phyloP scores from a whole-genome alignment of 2,797 vertebrate genomes.

The Protosalanx chinensis region DNA sequence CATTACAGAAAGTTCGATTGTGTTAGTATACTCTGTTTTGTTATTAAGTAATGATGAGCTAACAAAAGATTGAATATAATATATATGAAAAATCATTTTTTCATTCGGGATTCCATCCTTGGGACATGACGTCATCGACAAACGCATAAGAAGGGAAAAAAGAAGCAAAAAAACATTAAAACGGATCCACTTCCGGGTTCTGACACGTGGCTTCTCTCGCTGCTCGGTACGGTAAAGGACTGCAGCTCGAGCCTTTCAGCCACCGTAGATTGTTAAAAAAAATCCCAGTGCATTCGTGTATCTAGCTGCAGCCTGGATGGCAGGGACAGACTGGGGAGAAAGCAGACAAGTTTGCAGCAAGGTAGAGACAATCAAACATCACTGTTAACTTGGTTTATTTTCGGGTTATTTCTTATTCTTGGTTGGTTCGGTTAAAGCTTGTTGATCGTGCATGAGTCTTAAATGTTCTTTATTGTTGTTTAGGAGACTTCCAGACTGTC shows the following conservation, averaged over 20 bases:
- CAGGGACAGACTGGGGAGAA: constrained; percentile 77
- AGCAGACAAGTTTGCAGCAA: constrained; percentile 50
- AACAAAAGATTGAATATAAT: too few species aligned
- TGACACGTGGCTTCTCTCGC: constrained; percentile 68
- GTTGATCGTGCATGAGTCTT: background rate
- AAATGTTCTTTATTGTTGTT: background rate
- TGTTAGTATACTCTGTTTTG: background rate
- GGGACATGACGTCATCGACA: background rate
- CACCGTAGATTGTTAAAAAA: too few species aligned
- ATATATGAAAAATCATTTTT: background rate
- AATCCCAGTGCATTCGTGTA: constrained; percentile 10
- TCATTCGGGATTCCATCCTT: background rate
- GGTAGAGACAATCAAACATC: constrained; percentile 44
- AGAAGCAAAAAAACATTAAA: too few species aligned
- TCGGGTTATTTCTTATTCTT: background rate
- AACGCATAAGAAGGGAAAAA: background rate
- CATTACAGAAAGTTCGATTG: too few species aligned
- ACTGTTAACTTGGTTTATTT: background rate
- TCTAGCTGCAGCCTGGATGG: constrained; percentile 75
- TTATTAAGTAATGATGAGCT: too few species aligned
- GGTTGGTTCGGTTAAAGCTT: background rate
- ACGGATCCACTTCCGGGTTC: constrained; percentile 37
- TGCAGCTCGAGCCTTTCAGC: background rate
- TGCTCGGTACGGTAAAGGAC: background rate
- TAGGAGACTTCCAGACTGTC: background rate